These are phyloP conservation scores for Achlya flavicornis DNA, from an alignment of 2,888 invertebrate genomes.

Conservation along the genomic window DNA sequence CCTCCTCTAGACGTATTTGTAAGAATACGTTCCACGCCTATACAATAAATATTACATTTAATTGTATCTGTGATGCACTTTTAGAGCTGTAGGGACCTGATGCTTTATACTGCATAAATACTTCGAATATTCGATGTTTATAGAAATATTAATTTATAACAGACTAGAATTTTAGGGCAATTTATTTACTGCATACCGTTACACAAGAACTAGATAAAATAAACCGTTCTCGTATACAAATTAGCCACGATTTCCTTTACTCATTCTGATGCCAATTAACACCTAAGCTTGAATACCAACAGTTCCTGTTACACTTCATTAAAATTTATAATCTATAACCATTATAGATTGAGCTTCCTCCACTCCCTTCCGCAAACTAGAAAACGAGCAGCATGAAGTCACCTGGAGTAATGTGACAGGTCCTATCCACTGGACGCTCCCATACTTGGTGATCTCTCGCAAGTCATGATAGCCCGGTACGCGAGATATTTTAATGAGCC, in stretches of 20 bases:
- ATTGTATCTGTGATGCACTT: too few relatives aligned
- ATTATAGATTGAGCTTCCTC: not conserved
- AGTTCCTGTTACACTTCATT: slow-evolving; percentile 8
- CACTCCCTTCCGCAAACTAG: not conserved
- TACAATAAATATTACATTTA: too few relatives aligned
- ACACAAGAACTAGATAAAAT: not conserved
- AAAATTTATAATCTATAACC: slow-evolving; percentile 11
- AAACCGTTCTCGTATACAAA: slow-evolving; percentile 2
- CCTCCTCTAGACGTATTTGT: too few relatives aligned
- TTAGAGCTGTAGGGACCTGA: too few relatives aligned
- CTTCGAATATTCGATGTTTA: too few relatives aligned
- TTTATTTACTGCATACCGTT: too few relatives aligned
- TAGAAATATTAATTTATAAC: too few relatives aligned
- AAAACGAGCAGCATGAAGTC: not conserved
- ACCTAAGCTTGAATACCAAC: slow-evolving; percentile 5
- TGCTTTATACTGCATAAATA: too few relatives aligned
- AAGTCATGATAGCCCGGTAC: slow-evolving; percentile 37
- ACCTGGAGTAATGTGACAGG: slow-evolving; percentile 13
- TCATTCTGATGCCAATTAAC: slow-evolving; percentile 10
- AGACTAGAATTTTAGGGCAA: too few relatives aligned
- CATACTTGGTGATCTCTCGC: slow-evolving; percentile 23
- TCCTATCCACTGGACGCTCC: slow-evolving; percentile 18
- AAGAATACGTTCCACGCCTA: too few relatives aligned
- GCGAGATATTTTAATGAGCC: slow-evolving; percentile 51
- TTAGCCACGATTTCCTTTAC: slow-evolving; percentile 4